phyloP scores from a whole-genome alignment of 2,797 vertebrate species.

The Miichthys miiuy region DNA sequence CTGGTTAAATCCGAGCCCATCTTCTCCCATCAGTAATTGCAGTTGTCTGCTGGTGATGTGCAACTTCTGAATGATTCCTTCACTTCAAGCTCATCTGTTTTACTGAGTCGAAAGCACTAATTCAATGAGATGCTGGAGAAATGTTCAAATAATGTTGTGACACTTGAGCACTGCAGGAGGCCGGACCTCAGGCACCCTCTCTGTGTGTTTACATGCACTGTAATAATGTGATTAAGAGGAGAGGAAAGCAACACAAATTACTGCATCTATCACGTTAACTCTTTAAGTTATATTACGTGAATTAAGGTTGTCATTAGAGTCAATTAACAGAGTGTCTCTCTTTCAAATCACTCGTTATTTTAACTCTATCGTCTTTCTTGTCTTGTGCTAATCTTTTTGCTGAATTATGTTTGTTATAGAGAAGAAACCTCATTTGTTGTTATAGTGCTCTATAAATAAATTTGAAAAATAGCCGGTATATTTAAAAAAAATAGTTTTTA shows the following conservation, averaged over 20 bases:
- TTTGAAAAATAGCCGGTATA: not conserved
- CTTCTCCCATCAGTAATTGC: conserved; percentile 63
- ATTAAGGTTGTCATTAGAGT: conserved; percentile 33
- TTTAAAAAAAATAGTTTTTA: not conserved
- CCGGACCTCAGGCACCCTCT: conserved; percentile 44
- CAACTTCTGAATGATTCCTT: conserved; percentile 51
- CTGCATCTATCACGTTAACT: conserved; percentile 35
- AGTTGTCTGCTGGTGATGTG: conserved; percentile 53
- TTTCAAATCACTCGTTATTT: conserved; percentile 26
- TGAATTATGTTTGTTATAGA: too few species aligned
- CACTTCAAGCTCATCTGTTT: conserved; percentile 52
- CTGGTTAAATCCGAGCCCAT: conserved; percentile 53
- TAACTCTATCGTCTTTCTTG: not conserved
- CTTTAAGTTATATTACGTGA: conserved; percentile 28
- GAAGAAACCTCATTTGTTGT: too few species aligned
- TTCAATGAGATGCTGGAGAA: conserved; percentile 54
- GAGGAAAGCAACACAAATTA: conserved; percentile 36
- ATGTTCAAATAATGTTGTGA: conserved; percentile 63
- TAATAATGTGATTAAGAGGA: conserved; percentile 59
- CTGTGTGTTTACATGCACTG: conserved; percentile 53
- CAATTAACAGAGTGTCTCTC: conserved; percentile 27
- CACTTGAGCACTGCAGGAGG: conserved; percentile 57
- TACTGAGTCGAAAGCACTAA: conserved; percentile 17
- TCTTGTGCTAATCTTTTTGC: too few species aligned
- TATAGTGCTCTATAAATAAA: too few species aligned